Base-by-base conservation (phyloP, 64 coral and sea anemone species). In the Pachyseris speciosa region DNA sequence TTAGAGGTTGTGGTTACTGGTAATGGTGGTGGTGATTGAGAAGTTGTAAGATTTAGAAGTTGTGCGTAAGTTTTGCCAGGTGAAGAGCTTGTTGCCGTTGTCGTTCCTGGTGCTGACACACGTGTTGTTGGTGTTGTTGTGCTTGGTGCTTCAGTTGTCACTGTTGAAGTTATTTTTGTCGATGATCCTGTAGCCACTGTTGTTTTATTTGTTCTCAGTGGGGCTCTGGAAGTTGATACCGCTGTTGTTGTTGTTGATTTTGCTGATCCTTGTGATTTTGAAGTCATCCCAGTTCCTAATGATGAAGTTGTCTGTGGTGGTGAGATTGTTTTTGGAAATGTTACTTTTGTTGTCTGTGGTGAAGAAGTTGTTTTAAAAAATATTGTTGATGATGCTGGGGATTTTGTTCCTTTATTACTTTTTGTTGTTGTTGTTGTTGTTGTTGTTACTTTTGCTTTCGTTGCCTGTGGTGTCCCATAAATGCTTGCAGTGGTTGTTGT, bases 51-150 rank as follows among this genome's bases (percentile, higher is more conserved):
- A 33, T 31, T 32, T 34, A 1, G 29, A 20, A 5, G 24, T 53
- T 33, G 28, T 40, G 12, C 25, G 52, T 63, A n/a, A 30, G 10
- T 75, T 74, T 67, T 58, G 24, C n/a, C 47, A 17, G 74, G 30
- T 55, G 55, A 17, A 41, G 32, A 39, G 39, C 29, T 37, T 31
- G 76, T 60, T 16, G 19, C 52, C 38, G 19, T 2, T 37, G 91
- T 70, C 17, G 17, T 15, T 55, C 38, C 25, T 32, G 57, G 30
- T 22, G 58, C 3, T 19, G 64, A 40, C 26, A 52, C 61, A 34
- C 69, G 9, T 64, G 69, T 75, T 25, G 34, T 75, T 86, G 39
- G 15, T n/a, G 81, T 44, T 31, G 72, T 78, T 41, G 75, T 90
- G 22, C 1, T 5, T 52, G 78, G 33, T 94, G 37, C n/a, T 44